Conservation (phyloP, 1,140 invertebrate species). For the Zaprionus ghesquierei region DNA sequence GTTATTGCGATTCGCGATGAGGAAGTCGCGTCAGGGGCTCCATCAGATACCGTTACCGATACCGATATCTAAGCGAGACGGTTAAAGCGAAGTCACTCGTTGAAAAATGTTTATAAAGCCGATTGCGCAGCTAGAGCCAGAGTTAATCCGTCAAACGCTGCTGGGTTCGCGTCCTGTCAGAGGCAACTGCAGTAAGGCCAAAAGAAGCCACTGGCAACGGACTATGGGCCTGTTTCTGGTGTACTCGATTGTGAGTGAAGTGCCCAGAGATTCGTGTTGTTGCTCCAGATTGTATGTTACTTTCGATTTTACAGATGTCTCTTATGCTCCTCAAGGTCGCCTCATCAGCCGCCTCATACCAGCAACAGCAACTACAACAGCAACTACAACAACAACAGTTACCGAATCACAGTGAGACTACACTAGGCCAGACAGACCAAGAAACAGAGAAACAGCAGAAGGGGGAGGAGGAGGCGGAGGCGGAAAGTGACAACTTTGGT, state of each 20-base stretch:
- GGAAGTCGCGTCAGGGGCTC: slow-evolving; percentile 62
- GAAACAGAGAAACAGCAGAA: slow-evolving; percentile 34
- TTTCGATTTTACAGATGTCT: slow-evolving; percentile 69
- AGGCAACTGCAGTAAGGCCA: slow-evolving; percentile 19
- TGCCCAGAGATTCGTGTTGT: background rate
- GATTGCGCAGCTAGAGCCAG: slow-evolving; percentile 29
- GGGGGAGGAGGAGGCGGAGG: slow-evolving; percentile 4
- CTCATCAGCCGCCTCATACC: slow-evolving; percentile 67
- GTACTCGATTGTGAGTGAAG: slow-evolving; percentile 69
- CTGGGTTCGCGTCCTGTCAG: slow-evolving; percentile 38
- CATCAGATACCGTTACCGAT: slow-evolving; percentile 40
- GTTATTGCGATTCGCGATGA: slow-evolving; percentile 78
- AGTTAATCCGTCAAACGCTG: slow-evolving; percentile 32
- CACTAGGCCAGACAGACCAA: slow-evolving; percentile 19
- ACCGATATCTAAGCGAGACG: slow-evolving; percentile 35
- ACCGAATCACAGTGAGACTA: slow-evolving; percentile 50
- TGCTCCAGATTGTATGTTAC: slow-evolving; percentile 9
- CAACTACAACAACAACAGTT: slow-evolving; percentile 55
- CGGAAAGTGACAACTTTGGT: slow-evolving; percentile 47
- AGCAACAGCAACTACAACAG: slow-evolving; percentile 51
- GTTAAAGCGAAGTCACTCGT: slow-evolving; percentile 24
- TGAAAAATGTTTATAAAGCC: slow-evolving; percentile 68
- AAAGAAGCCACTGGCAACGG: slow-evolving; percentile 27
- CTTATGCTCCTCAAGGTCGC: slow-evolving; percentile 80
- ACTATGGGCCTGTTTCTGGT: slow-evolving; percentile 67